These are phyloP conservation scores for Cynopterus sphinx DNA, from an alignment of 2,797 vertebrate genomes.

Conservation along the genomic window DNA sequence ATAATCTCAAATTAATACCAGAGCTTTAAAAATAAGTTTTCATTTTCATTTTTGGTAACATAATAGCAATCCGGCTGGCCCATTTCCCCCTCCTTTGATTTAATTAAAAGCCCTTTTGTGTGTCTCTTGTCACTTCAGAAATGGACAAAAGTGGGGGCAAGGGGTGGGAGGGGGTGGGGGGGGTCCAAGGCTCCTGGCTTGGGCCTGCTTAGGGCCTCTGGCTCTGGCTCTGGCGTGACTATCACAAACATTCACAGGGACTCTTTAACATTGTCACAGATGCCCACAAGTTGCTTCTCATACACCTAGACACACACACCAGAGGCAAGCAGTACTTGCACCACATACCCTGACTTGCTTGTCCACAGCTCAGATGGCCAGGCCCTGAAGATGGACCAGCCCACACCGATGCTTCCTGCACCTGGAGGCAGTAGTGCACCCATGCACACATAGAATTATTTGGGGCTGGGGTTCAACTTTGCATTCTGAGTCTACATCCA, in stretches of 20 bases:
- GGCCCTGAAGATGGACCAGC: background rate
- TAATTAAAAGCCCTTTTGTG: conserved; percentile 88
- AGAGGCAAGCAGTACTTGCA: background rate
- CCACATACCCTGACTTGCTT: too few species aligned
- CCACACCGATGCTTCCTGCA: rapidly evolving
- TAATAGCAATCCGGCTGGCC: conserved; percentile 86
- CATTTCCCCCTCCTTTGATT: conserved; percentile 86
- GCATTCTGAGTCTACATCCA: background rate
- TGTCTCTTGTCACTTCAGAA: conserved; percentile 87
- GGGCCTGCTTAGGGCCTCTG: background rate
- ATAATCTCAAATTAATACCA: conserved; percentile 91
- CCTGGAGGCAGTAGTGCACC: rapidly evolving
- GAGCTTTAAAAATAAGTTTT: conserved; percentile 91
- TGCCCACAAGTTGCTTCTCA: background rate
- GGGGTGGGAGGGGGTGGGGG: background rate
- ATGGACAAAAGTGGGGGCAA: conserved; percentile 70
- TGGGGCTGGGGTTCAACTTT: background rate
- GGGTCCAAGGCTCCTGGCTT: background rate
- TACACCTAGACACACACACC: too few species aligned
- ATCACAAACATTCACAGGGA: background rate
- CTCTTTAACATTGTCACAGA: background rate
- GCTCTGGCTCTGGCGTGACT: conserved; percentile 17
- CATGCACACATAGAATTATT: rapidly evolving
- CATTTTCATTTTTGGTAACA: conserved; percentile 89
- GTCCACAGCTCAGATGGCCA: too few species aligned